Evolutionary conservation across 1,140 invertebrate species (phyloP), one percentile per base, ranked within the genome.

Genomic region (Aphidius gifuensis): DNA sequence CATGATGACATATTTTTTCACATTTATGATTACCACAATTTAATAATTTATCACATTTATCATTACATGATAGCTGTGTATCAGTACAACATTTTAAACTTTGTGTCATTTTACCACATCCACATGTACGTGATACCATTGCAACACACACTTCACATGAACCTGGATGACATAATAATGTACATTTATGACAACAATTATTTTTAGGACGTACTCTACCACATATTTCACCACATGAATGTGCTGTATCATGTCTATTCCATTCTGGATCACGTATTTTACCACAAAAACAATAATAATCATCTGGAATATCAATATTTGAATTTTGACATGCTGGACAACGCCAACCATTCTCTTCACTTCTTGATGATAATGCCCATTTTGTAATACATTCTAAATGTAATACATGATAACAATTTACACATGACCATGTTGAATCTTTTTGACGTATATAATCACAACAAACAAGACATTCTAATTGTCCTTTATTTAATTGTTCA

Each of bases 381-480:
- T 93, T 92, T 64, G 89, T 88, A 46, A 94, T 90, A 76, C 96
- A 98, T 60, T 86, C 85, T 4, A 98, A 81, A 82, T 97, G 96
- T 59, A 96, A 83, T 66, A 97, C 90, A 73, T 97, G 92, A 79
- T 88, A 97, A 71, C 96, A 98, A 66, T 91, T 92, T 45, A 80
- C 71, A 77, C 96, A 99, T 11, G 87, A 91, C 96, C 96, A 99
- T 40, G 94, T 88, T 8, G 87, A 80, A 69, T 95, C 88, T 42
- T 83, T 84, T 62, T 91, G 87, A 62, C 88, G 86, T 40, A 98
- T 88, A 48, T 83, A 79, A 51, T 96, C 93, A 75, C 91, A 96
- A 73, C 96, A 99, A 4, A 98, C 93, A 67, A 97, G 83, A 74
- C 96, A 99, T 75, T 98, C 96, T 54, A 96, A 83, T 0, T 83